Evolutionary conservation across 2,888 invertebrate species (phyloP).

Genomic region (Blastobasis lacticolella): DNA sequence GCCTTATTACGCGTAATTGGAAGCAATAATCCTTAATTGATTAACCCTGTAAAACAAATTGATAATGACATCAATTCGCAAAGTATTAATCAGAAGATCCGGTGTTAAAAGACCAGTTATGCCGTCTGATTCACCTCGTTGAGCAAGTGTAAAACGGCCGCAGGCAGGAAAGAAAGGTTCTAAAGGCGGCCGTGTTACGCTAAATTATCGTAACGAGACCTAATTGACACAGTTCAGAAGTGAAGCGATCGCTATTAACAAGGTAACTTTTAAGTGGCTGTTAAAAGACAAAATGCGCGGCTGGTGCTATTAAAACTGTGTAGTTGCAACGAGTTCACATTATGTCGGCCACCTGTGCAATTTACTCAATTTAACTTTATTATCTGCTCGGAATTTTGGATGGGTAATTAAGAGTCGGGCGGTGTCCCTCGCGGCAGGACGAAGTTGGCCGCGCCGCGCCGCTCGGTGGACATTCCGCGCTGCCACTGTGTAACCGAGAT

Average conservation of each 20-base stretch:
- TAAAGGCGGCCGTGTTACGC: not conserved
- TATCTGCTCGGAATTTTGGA: conserved; percentile 43
- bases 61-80: no score
- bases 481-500: conserved; percentile 17
- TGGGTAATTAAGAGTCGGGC: conserved; percentile 42
- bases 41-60: no score
- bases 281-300: conserved; percentile 31
- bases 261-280: conserved; percentile 27
- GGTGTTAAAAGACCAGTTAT: no score
- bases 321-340: conserved; percentile 26
- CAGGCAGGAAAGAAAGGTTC: not conserved
- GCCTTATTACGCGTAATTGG: no score
- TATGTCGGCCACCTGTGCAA: conserved; percentile 45
- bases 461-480: not conserved
- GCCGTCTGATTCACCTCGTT: no score
- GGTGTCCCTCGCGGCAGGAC: conserved; percentile 17
- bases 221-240: conserved; percentile 15
- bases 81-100: no score
- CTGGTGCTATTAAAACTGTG: conserved; percentile 31
- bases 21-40: no score
- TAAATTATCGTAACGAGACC: conserved; percentile 9
- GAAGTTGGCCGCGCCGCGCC: no score
- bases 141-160: no score
- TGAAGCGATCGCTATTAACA: conserved; percentile 15
- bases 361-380: conserved; percentile 59